A percentile compares a stretch with the other conserved stretches of the same genome.
Conservation (phyloP, 2,888 invertebrate genomes). For the Biston betularia region DNA sequence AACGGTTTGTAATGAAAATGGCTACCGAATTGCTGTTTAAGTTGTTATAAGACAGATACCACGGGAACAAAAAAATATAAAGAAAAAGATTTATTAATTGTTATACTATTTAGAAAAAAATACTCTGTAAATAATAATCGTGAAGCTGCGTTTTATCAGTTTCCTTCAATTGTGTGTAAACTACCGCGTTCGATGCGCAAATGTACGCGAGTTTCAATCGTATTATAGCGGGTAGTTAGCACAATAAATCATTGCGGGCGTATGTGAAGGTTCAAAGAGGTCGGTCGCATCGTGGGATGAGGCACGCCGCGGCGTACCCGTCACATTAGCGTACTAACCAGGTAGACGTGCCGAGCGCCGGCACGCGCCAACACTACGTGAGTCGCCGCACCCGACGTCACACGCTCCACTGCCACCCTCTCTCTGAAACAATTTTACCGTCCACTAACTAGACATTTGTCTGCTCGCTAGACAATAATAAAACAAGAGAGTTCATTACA, state of each 20-base stretch:
- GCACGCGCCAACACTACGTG: constrained; percentile 59
- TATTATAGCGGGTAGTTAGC: constrained; percentile 49
- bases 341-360: constrained; percentile 69
- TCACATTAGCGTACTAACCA: constrained; percentile 73
- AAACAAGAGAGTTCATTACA: constrained; percentile 16
- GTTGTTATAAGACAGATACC: too few relatives aligned
- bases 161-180: not conserved
- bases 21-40: too few relatives aligned
- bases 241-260: constrained; percentile 54
- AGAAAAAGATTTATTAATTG: too few relatives aligned
- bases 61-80: too few relatives aligned
- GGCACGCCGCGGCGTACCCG: constrained; percentile 48
- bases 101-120: too few relatives aligned
- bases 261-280: constrained; percentile 53
- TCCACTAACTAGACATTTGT: constrained; percentile 25
- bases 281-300: constrained; percentile 44
- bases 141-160: too few relatives aligned
- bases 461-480: constrained; percentile 11
- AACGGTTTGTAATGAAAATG: too few relatives aligned
- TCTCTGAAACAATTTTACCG: constrained; percentile 31
- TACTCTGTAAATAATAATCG: too few relatives aligned
- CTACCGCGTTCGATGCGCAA: not conserved
- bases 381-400: constrained; percentile 39
- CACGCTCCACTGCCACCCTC: constrained; percentile 21
- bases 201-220: constrained; percentile 41